Base-by-base conservation (phyloP, 2,888 invertebrate species). In the Phengaris arion region DNA sequence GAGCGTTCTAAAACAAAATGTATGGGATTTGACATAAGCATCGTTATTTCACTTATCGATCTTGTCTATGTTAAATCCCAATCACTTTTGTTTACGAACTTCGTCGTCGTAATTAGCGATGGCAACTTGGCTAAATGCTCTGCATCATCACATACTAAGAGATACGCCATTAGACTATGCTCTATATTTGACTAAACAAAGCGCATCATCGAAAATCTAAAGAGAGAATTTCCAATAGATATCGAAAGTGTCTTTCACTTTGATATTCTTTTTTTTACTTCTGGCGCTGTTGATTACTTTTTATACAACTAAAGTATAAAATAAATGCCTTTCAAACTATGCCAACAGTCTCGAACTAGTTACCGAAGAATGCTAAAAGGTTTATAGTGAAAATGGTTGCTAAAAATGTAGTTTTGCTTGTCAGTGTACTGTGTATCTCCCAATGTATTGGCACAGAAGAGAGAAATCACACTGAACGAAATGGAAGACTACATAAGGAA, bases 401-500 rank as follows among this genome's bases (percentile, higher is more conserved):
- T 45, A 88, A 83, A 85, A 83, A 85, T 85, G 86, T 83, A 76
- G 77, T 85, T 64, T 77, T 81, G 57, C 74, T 86, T 79, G 86
- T 89, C 35, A 12, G 59, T 84, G 78, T 85, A 76, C 64, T 87
- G 81, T 87, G 86, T 81, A 81, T 79, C 76, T 82, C 85, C 79
- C 68, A 13, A 35, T 13, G 54, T 35, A n/a, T 35, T 0, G 22
- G 54, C 79, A 45, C 59, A 57, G 46, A 64, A 0, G 79, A 80
- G 72, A 74, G 75, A 0, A 83, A 83, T 54, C 79, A 79, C 35
- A 75, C 76, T 0, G 88, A 89, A 57, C 81, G 93, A 78, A 82
- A 85, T n/a, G 92, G 92, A 51, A 84, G 91, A 46, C 77, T 93
- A 46, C 88, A 91, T 48, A 93, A 90, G 77, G 93, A 93, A 81